Percentiles rank a stretch among this genome's conserved stretches.
Evolutionary conservation across 1,140 invertebrate genomes (phyloP).

Genomic region (Orussus abietinus): DNA sequence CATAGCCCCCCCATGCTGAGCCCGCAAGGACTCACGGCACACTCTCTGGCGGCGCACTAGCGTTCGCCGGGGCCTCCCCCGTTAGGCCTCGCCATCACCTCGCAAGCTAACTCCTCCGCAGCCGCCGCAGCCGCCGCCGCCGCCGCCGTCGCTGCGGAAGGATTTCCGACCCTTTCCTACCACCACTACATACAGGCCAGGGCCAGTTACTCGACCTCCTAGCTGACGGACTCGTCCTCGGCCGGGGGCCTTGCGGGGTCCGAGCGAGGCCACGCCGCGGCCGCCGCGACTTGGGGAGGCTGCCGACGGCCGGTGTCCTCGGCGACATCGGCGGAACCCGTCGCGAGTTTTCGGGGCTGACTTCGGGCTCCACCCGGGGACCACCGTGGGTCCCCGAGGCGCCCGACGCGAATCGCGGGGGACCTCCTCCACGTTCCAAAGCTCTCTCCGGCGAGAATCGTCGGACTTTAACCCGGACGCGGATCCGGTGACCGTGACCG

Average conservation of each 20-base stretch:
- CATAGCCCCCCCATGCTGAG: conserved; percentile 79
- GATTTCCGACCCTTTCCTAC: conserved; percentile 47
- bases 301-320: background rate
- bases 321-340: background rate
- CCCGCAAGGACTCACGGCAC: conserved; percentile 73
- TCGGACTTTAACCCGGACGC: no score
- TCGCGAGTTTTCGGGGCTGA: no score
- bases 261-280: conserved; percentile 13
- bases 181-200: conserved; percentile 51
- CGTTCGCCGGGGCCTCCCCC: conserved; percentile 66
- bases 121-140: conserved; percentile 25
- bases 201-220: conserved; percentile 44
- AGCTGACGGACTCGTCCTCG: conserved; percentile 31
- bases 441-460: no score
- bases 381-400: no score
- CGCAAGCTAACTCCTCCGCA: conserved; percentile 38
- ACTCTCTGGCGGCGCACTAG: conserved; percentile 85
- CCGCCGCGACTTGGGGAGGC: conserved; percentile 11
- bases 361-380: no score
- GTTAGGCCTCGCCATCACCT: conserved; percentile 55
- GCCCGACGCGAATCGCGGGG: no score
- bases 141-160: conserved; percentile 36
- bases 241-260: no score
- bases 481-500: no score
- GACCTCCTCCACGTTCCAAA: no score